Conservation (phyloP, 2,113 vertebrate species). For the Clarias macrocephalus region DNA sequence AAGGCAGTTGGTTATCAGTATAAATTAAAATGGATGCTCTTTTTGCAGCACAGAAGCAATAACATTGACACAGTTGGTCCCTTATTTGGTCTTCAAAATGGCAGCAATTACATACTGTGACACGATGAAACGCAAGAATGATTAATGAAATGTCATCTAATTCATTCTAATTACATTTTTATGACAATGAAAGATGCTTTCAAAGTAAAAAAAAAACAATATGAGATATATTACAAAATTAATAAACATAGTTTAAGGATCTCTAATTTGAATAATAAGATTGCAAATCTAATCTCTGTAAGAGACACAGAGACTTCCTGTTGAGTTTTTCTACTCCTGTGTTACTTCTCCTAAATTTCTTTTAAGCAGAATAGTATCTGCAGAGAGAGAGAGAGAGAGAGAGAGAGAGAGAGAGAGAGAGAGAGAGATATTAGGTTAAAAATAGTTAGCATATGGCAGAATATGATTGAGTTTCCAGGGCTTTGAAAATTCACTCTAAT, state of each 20-base stretch:
- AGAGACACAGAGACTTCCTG: not conserved
- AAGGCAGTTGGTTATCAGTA: not conserved
- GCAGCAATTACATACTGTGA: not conserved
- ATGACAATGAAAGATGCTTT: not conserved
- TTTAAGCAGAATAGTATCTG: constrained; percentile 60
- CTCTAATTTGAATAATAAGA: not conserved
- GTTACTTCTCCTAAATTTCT: constrained; percentile 44
- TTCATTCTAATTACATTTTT: constrained; percentile 6
- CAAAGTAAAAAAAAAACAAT: too few species aligned
- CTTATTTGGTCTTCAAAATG: not conserved
- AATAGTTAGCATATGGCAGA: constrained; percentile 81
- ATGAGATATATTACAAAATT: not conserved
- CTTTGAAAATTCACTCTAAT: constrained; percentile 89
- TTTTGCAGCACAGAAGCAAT: not conserved
- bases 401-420: constrained; percentile 50
- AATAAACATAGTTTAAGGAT: not conserved
- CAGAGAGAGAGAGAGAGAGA: constrained; percentile 49
- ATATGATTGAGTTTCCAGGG: constrained; percentile 82
- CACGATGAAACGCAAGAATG: not conserved
- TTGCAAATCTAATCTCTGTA: not conserved
- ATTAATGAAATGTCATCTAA: constrained; percentile 19
- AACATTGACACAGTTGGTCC: not conserved
- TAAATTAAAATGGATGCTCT: constrained; percentile 14
- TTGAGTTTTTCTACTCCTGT: not conserved
- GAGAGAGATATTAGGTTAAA: constrained; percentile 75